Evolutionary conservation across 2,888 invertebrate genomes (phyloP), one percentile per base, ranked within the genome.

Genomic region (Micoletzkya japonica): DNA sequence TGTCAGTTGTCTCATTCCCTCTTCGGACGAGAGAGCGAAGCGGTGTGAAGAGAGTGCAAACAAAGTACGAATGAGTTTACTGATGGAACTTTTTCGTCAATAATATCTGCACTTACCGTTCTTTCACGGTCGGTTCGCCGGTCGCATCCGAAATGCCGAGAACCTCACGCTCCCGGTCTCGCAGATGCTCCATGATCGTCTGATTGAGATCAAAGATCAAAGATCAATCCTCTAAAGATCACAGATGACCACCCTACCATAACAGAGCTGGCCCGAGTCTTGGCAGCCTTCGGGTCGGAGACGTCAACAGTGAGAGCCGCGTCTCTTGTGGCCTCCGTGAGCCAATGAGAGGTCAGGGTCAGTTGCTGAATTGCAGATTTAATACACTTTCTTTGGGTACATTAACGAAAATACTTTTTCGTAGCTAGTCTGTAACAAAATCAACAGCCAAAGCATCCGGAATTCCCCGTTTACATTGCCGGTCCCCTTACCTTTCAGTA

Each of bases 271-370:
- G 76, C 72, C 44, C 74, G 60, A 30, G 80, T 74, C 56, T 78
- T 73, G 14, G 81, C 76, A 6, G 73, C 74, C 44, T 78, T 74
- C 69, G 72, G 75, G 57, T 82, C 77, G 24, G 80, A 72, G 54
- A 83, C 57, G 70, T 83, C 82, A n/a, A 83, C 83, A 30, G 81
- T 81, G 14, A 74, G 50, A 34, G 77, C 73, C 1, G 81, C 80
- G 66, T 85, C 85, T 24, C 85, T 49, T 61, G 85, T 81, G 20
- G 80, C 74, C 60, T 86, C 86, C 28, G 74, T 77, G 57, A 85
- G 72, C 83, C 83, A 80, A 54, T 81, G 81, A 7, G 74, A 63
- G 14, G 81, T 72, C 24, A 80, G 79, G 0, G 77, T 79, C 57
- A 85, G 71, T 28, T 79, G 73, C 6, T 77, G 72, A 59, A 75